Base-by-base conservation (phyloP, 1,140 invertebrate species). In the Drosophila aff. region DNA sequence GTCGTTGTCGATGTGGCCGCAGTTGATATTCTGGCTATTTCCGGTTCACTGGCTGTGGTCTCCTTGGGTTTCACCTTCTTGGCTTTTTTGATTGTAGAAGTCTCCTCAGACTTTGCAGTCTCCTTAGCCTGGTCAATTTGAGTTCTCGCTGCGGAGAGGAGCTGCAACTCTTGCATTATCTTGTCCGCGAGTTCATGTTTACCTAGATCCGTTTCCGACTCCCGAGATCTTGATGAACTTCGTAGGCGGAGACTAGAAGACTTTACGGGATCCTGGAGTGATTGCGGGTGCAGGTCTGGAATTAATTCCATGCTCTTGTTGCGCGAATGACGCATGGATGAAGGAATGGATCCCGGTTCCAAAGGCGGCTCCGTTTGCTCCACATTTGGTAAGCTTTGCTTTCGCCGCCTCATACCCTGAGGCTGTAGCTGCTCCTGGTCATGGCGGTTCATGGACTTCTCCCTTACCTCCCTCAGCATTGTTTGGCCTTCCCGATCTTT, bases 401-500 rank as follows among this genome's bases (percentile, higher is more conserved):
- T 92, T 23, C 91, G 87, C 2, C 68, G 84, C 1, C 61, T 47
- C 18, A 75, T 31, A 13, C 89, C 87, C 16, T 68, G 63, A 2
- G 31, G 0, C 38, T 38, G 40, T 3, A 6, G 8, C n/a, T 40
- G n/a, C 33, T 61, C 38, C 28, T 69, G 55, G 9, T 80, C 69
- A 5, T 69, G 15, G 0, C 72, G 68, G 33, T 92, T 92, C 9
- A 53, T 59, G 2, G 91, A 94, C 79, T 95, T 95, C 82, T 95
- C 95, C 11, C 95, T 90, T 64, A 96, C 95, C 90, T 96, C 95
- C 65, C 94, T 94, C 0, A 95, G 79, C 40, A 95, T 94, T 90
- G 94, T 95, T 89, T 95, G 95, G 2, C 95, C 95, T 3, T 82
- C 80, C 71, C 96, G 96, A 61, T 96, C 95, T 64, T 96, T 96